Evolutionary conservation across 2,113 vertebrate genomes (phyloP), one percentile per base, ranked within the genome.

Genomic region (Platichthys flesus): DNA sequence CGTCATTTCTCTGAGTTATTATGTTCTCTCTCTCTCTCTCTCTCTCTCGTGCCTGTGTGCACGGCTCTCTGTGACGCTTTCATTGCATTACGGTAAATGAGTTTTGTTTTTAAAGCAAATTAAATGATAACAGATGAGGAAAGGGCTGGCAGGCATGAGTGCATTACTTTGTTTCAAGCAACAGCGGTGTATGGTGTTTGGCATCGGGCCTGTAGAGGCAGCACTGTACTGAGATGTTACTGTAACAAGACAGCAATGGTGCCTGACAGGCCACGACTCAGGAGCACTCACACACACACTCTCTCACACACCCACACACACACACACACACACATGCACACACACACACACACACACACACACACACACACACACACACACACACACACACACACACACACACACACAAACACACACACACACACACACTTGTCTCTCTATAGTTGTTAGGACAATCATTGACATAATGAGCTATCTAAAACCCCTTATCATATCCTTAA

Each of bases 81-180:
- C 56, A 3, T 37, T 76, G 58, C 58, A 21, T 51, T 21, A 65
- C 26, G 47, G 60, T 21, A 79, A 85, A 62, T 67, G 45, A 45
- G 47, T 65, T 81, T 65, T 71, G 69, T 63, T 75, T 60, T 80
- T 40, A 35, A 26, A 76, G 55, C 63, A 79, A 83, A 85, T 84
- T 15, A 63, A 84, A 76, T 76, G 72, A 84, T 45, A 76, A 70
- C 71, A 71, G 61, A 82, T 61, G 62, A 83, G 52, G 59, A 21
- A 51, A 61, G 37, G 24, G 52, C 15, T 82, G 78, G 72, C 71
- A 67, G 66, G 49, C 70, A 69, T 13, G 51, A 40, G 61, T 6
- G 28, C 71, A 79, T 88, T 83, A 74, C 78, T 85, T 87, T 63
- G 68, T 60, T 74, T 78, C 71, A 75, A 31, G 75, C 57, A 71